Evolutionary conservation across 2,113 vertebrate species (phyloP), one percentile per base, ranked within the genome.

Genomic region (Lates calcarifer): DNA sequence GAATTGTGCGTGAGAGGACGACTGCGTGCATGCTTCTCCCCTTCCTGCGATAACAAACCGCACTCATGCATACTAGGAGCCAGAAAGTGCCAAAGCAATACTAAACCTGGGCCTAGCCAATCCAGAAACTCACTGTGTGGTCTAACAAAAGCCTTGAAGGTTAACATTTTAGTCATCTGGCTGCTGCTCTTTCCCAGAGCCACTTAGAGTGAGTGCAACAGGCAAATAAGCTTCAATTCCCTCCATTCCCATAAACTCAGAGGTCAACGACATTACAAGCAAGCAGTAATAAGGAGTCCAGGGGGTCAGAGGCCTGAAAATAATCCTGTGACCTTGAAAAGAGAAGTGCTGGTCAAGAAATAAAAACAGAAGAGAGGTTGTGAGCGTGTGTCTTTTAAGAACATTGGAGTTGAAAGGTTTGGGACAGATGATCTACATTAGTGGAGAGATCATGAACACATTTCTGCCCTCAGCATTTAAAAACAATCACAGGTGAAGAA

Each of bases 1-100:
- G 57, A 83, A 85, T 60, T 70, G 79, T 49, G 87, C 24, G 31
- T 67, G 81, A 77, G 65, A 61, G 60, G 64, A 55, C 65, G 73
- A 82, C 62, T 60, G 74, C 49, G 77, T 72, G 70, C 24, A 0
- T 57, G 64, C 35, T 15, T 35, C 47, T 35, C 12, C 43, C 49
- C n/a, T n/a, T 74, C 65, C 76, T 45, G 77, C 37, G 58, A 89
- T 70, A 76, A 77, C 68, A 83, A 82, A 84, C 66, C 56, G 69
- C 56, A 68, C 47, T 85, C 61, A 37, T 72, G 71, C 79, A 75
- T 68, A 51, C 26, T 17, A 22, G 72, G 37, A 73, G 64, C 26
- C 78, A 58, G 49, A 47, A 74, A 68, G 76, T 74, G 76, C 68
- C 70, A 49, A 75, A 75, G 82, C 58, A 49, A 74, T 8, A 55